Conservation (phyloP, 2,888 invertebrate species). For the Clanis bilineata region DNA sequence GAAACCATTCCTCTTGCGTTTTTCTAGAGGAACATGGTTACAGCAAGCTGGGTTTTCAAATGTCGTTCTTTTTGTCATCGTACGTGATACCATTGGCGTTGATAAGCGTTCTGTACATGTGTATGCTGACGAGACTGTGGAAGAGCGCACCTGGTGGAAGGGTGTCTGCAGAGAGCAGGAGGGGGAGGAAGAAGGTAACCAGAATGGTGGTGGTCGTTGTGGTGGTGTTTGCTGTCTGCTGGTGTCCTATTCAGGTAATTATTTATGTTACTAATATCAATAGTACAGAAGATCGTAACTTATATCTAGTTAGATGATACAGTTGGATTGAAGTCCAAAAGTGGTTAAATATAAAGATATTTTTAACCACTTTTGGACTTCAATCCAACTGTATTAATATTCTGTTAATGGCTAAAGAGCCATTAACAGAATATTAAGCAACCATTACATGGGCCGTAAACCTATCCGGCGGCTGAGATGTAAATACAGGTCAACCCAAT, state of each 20-base stretch:
- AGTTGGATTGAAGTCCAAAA: too few relatives aligned
- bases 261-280: not conserved
- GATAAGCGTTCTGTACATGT: conserved; percentile 93
- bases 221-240: conserved; percentile 95
- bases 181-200: conserved; percentile 94
- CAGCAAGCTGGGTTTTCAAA: conserved; percentile 85
- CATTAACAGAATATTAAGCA: too few relatives aligned
- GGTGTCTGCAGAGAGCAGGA: conserved; percentile 89
- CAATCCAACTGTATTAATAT: too few relatives aligned
- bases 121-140: conserved; percentile 94
- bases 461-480: too few relatives aligned
- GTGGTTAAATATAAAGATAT: too few relatives aligned
- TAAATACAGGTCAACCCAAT: too few relatives aligned
- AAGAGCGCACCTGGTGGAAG: conserved; percentile 91
- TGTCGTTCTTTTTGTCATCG: conserved; percentile 93
- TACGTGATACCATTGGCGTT: conserved; percentile 93
- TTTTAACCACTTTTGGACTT: too few relatives aligned
- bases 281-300: not conserved
- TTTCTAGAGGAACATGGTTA: conserved; percentile 85
- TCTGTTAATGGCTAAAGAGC: too few relatives aligned
- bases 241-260: conserved; percentile 95
- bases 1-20: conserved; percentile 86
- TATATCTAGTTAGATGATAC: too few relatives aligned
- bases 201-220: conserved; percentile 96
- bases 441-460: too few relatives aligned